Conservation (phyloP, 2,113 vertebrate genomes). For the Glaucidium brasilianum region DNA sequence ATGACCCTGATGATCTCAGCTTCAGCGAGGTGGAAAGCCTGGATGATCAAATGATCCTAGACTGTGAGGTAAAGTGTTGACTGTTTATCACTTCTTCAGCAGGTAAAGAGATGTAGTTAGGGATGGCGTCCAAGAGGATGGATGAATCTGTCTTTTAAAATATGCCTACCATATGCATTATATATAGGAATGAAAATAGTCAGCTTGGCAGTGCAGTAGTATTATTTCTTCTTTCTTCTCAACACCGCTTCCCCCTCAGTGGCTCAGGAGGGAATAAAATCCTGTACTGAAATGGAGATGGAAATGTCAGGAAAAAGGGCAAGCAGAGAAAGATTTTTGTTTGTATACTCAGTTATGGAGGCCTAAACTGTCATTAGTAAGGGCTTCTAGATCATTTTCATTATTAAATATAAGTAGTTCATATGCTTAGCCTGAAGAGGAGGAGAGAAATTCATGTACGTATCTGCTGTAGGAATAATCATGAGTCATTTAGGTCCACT, state of each 20-base stretch:
- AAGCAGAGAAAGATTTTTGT: not conserved
- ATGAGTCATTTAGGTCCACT: not conserved
- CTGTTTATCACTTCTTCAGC: not conserved
- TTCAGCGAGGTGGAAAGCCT: not conserved
- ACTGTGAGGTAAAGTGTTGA: constrained; percentile 51
- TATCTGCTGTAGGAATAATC: not conserved
- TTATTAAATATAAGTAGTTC: not conserved
- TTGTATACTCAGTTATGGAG: not conserved
- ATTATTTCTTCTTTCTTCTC: not conserved
- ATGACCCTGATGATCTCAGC: not conserved
- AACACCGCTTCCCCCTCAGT: not conserved
- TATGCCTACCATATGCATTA: not conserved
- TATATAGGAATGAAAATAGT: not conserved
- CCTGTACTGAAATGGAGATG: not conserved
- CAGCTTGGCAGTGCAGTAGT: not conserved
- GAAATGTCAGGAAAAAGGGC: not conserved
- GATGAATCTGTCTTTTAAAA: not conserved
- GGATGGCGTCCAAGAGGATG: not conserved
- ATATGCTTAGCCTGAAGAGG: not conserved
- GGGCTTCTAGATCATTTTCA: not conserved
- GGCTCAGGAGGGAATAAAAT: not conserved
- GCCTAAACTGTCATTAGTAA: not conserved
- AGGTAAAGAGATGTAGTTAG: not conserved
- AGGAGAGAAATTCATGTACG: not conserved
- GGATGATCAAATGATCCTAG: not conserved